These are phyloP conservation scores for Takifugu flavidus DNA, from an alignment of 2,113 vertebrate species.

Conservation along the genomic window DNA sequence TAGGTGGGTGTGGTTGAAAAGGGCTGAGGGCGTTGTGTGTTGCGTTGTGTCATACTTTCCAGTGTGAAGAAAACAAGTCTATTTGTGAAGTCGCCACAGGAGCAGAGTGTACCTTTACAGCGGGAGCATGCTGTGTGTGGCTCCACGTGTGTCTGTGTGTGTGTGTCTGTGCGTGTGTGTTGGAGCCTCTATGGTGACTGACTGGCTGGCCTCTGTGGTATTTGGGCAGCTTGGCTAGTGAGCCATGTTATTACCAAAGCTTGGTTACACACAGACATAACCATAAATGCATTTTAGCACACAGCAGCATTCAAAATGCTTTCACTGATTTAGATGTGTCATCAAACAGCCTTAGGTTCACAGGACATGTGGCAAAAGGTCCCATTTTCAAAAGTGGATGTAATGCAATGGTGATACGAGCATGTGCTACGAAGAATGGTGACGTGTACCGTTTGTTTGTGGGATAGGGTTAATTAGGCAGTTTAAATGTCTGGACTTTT, in stretches of 20 bases:
- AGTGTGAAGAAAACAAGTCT: constrained; percentile 68
- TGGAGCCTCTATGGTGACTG: constrained; percentile 20
- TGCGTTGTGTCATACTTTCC: constrained; percentile 62
- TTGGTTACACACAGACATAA: constrained; percentile 28
- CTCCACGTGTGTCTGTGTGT: constrained; percentile 8
- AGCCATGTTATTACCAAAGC: constrained; percentile 37
- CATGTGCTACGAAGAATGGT: background rate
- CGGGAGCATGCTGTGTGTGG: constrained; percentile 26
- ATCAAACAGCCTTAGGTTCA: constrained; percentile 3
- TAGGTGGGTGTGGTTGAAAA: constrained; percentile 48
- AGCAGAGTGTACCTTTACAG: constrained; percentile 66
- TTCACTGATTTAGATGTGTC: constrained; percentile 13
- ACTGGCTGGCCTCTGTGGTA: constrained; percentile 23
- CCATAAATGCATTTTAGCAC: constrained; percentile 15
- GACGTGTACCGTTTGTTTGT: constrained; percentile 8
- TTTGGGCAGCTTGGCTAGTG: constrained; percentile 40
- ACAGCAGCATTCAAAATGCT: constrained; percentile 6
- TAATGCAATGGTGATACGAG: background rate
- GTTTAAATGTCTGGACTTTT: constrained; percentile 52
- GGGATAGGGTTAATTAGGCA: constrained; percentile 35
- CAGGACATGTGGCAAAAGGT: constrained; percentile 2
- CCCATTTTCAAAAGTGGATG: constrained; percentile 21
- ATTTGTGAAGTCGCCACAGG: constrained; percentile 59
- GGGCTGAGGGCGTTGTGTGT: constrained; percentile 20
- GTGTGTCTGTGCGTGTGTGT: constrained; percentile 17